Conservation (phyloP, 2,113 vertebrate species). For the Choloepus hoffmanni region DNA sequence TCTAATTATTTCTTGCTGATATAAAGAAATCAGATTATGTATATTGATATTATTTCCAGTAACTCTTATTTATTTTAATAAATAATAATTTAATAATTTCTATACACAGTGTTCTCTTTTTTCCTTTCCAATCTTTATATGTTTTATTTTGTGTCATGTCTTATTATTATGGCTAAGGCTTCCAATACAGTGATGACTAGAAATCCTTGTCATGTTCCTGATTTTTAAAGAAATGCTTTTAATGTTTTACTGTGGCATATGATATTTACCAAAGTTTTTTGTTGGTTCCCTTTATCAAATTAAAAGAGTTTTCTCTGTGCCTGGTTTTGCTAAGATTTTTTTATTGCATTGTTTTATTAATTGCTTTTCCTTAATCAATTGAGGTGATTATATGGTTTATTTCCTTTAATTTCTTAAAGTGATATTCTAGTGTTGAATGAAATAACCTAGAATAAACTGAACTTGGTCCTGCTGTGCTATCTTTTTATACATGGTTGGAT, state of each 20-base stretch:
- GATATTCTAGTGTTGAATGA: background rate
- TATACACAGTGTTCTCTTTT: background rate
- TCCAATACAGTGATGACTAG: too few relatives aligned
- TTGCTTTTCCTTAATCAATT: background rate
- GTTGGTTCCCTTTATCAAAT: background rate
- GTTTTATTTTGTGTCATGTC: background rate
- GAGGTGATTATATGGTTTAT: too few relatives aligned
- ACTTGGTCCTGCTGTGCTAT: background rate
- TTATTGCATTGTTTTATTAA: background rate
- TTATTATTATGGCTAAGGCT: background rate
- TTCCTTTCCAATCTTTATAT: background rate
- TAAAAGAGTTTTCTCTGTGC: background rate
- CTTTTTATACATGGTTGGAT: background rate
- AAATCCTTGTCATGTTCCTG: too few relatives aligned
- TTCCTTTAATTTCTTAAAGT: background rate
- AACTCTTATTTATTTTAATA: background rate
- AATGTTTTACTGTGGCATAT: background rate
- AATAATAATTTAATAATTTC: background rate
- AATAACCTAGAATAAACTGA: background rate
- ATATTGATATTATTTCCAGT: background rate
- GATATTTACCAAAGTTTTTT: background rate
- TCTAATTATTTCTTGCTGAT: background rate
- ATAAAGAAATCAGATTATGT: background rate
- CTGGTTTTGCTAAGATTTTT: background rate
- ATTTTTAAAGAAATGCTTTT: background rate